Conservation (phyloP, 2,113 vertebrate genomes). For the Rhinopomastus cyanomelas region DNA sequence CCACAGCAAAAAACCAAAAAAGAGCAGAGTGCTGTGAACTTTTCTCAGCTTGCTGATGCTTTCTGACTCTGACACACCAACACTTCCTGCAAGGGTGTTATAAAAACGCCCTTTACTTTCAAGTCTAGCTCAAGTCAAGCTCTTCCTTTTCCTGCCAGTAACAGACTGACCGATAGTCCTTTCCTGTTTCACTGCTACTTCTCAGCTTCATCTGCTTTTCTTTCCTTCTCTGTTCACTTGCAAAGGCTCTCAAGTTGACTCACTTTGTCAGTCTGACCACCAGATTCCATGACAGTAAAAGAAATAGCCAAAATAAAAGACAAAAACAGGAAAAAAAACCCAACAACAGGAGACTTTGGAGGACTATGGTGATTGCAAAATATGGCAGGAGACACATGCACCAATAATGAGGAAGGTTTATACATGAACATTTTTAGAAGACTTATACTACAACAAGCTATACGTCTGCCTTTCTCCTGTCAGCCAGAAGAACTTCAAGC, state of each 20-base stretch:
- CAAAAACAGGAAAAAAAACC: background rate
- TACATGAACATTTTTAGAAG: background rate
- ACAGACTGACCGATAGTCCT: background rate
- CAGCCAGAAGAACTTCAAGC: background rate
- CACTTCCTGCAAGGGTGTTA: background rate
- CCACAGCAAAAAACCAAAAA: background rate
- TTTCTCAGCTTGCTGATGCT: background rate
- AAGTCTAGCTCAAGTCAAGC: background rate
- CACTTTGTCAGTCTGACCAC: background rate
- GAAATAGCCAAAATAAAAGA: background rate
- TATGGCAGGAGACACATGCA: background rate
- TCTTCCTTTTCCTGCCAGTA: background rate
- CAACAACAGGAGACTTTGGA: background rate
- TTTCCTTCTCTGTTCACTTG: background rate
- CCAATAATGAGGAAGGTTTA: background rate
- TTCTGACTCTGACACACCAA: background rate
- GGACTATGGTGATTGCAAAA: background rate
- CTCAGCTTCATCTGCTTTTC: background rate
- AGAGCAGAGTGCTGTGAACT: background rate
- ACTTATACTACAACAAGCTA: fast-evolving
- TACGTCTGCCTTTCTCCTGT: background rate
- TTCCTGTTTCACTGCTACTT: background rate
- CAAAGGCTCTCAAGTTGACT: background rate
- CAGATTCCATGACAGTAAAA: background rate
- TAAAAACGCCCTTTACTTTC: background rate